Base-by-base conservation (phyloP, 2,113 vertebrate genomes). In the Datnioides undecimradiatus region DNA sequence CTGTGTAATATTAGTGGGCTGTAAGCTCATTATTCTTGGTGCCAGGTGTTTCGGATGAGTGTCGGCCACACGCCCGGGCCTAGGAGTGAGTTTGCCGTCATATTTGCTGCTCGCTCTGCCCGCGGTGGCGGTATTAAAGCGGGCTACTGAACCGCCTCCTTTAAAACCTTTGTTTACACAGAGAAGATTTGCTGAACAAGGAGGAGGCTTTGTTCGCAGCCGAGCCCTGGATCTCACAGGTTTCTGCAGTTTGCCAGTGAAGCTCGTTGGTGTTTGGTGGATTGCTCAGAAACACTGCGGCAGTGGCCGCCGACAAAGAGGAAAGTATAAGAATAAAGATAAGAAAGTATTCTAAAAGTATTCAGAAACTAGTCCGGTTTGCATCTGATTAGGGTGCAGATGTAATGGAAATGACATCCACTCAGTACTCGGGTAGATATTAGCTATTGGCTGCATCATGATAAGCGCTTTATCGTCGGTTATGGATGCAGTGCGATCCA, bases 161-260 rank as follows among this genome's bases (percentile, higher is more conserved):
- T 69, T 54, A 63, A 79, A 76, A 40, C 68, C 69, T 70, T 65
- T 36, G 48, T 73, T 74, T 70, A 74, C 25, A 57, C 63, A 13
- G 57, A 14, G 38, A 62, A 16, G 23, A 65, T 63, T 54, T 57
- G 60, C 41, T 51, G 69, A 66, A 51, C 19, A 33, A 10, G 29
- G 33, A 25, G 51, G 52, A 8, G 36, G n/a, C 13, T 8, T 66
- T n/a, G 31, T 63, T 41, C 41, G 41, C 14, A 23, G 25, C 34
- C 25, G 34, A 49, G 25, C 60, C 51, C 46, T 51, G 36, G 63
- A 68, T 83, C 14, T 31, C 43, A 1, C 29, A 33, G 46, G 66
- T 62, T 6, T 43, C 31, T 43, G 1, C 46, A 11, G 5, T 54
- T 21, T 27, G 7, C 27, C 54, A 40, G 33, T 25, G 23, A 49